Percentiles rank a stretch among this genome's conserved stretches.
Conservation (phyloP, 2,113 vertebrate genomes). For the Lethenteron reissneri region DNA sequence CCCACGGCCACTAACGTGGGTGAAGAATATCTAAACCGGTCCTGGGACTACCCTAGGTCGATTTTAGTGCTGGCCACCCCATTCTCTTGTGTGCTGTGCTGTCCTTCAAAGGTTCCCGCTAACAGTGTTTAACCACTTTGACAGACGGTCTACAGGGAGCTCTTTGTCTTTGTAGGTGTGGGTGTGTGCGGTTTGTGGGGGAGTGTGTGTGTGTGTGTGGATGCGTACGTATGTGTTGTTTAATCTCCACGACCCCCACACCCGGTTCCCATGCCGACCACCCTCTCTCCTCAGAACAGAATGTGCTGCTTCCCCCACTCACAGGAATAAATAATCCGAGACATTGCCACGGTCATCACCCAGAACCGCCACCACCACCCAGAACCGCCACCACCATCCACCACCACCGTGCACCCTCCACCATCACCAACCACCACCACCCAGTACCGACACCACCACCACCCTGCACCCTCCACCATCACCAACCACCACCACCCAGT, state of each 20-base stretch:
- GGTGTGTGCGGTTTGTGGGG: not conserved
- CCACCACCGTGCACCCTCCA: not conserved
- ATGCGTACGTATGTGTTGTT: not conserved
- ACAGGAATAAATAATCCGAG: not conserved
- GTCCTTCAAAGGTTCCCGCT: no score
- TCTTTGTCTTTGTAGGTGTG: not conserved
- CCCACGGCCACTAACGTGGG: no score
- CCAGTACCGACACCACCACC: not conserved
- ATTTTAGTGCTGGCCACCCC: no score
- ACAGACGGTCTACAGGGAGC: not conserved
- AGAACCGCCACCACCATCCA: not conserved
- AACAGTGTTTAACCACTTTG: no score
- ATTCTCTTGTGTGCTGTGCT: no score
- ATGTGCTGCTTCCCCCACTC: no score
- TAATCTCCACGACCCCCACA: not conserved
- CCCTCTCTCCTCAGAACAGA: not conserved
- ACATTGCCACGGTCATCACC: not conserved
- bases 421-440: not conserved
- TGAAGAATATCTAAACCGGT: no score
- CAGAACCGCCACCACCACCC: not conserved
- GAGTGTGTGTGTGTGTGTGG: conserved; percentile 3
- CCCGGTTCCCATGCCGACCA: not conserved
- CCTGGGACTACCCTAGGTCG: no score
- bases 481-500: not conserved
- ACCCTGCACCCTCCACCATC: not conserved